Conservation (phyloP, 2,888 invertebrate genomes). For the Folsomia candida region DNA sequence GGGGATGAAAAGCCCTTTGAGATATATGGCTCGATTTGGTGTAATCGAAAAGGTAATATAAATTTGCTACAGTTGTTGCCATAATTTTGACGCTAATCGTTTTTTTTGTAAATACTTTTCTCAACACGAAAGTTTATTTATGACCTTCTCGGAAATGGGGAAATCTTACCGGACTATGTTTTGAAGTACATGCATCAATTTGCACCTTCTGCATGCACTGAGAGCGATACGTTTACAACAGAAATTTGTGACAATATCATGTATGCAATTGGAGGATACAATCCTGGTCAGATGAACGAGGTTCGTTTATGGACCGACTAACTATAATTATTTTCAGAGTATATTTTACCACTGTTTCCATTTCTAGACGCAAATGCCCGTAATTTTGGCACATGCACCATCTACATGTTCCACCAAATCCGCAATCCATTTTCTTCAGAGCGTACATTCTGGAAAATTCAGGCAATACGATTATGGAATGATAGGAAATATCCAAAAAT, state of each 20-base stretch:
- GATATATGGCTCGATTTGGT: constrained; percentile 4
- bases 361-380: constrained; percentile 18
- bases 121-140: constrained; percentile 17
- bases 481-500: constrained; percentile 12
- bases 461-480: constrained; percentile 24
- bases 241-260: constrained; percentile 15
- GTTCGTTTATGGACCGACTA: no score
- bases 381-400: constrained; percentile 16
- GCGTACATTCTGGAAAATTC: constrained; percentile 10
- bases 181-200: constrained; percentile 23
- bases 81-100: neutral
- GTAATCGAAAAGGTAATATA: constrained; percentile 12
- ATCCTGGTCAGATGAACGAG: constrained; percentile 12
- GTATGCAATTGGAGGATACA: constrained; percentile 10
- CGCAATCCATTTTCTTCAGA: constrained; percentile 12
- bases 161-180: constrained; percentile 14
- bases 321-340: no score
- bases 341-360: no score
- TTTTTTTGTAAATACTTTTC: neutral
- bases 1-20: constrained; percentile 12
- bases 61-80: neutral
- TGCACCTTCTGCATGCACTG: constrained; percentile 11
- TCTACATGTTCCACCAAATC: constrained; percentile 20
- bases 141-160: constrained; percentile 25
- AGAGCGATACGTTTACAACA: neutral